Evolutionary conservation across 2,888 invertebrate species (phyloP), one percentile per base, ranked within the genome.

Genomic region (Cecidostiba fungosa): DNA sequence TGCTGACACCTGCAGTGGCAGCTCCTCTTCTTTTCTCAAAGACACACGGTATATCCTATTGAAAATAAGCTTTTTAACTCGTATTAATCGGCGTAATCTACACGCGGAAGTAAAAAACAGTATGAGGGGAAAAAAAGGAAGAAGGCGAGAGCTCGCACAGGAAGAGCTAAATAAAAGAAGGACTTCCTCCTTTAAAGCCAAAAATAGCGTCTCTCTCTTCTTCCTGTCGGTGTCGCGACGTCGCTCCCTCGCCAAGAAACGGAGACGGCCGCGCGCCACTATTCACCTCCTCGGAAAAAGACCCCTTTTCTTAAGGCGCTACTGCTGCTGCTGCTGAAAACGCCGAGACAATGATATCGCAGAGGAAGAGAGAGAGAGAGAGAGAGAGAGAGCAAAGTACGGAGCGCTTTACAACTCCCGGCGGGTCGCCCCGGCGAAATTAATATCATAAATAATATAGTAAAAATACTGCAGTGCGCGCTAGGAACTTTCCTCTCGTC

Each of bases 401-500:
- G 86, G 86, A 89, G 88, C 91, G 92, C 92, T 93, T 93, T 93
- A 93, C 92, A 93, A 92, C 92, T 92, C 93, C 92, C 93, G 88
- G 87, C 88, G 92, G 93, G 89, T 89, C 87, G 88, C 87, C 89
- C 89, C 87, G 88, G 90, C 90, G 89, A 93, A 93, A 93, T 93
- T 93, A 93, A 93, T 93, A 93, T 92, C 93, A 93, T 93, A 93
- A 93, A 93, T 93, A 93, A 93, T 92, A 91, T 92, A 91, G 90
- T 91, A 92, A 92, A 92, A 92, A 91, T 91, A 91, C 90, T 90
- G 88, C 86, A 83, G 84, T 84, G 81, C 69, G 86, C 87, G 79
- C 87, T 54, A 76, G 50, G 32, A 76, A 50, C 50, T 76, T 54
- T n/a, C 36, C 80, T 54, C 77, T 81, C 47, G 54, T 59, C 80